Evolutionary conservation across 37 sponge, comb jelly and placozoan genomes (phyloP).

Genomic region (Aplysina aerophoba): DNA sequence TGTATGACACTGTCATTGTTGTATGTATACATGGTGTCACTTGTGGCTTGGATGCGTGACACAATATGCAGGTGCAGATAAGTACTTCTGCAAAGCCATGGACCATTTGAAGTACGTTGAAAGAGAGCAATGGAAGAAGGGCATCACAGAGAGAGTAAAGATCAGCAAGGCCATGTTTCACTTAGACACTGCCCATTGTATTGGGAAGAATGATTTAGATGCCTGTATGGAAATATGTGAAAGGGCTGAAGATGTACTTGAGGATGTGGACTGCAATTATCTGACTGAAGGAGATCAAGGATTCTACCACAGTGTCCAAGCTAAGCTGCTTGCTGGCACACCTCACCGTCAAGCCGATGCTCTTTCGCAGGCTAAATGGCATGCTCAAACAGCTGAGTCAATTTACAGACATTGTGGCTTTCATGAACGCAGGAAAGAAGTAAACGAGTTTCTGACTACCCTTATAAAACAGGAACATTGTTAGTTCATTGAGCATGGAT

Average conservation of each 20-base stretch:
- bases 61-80: conserved; percentile 9
- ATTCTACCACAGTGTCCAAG: conserved; percentile 26
- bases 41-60: no score
- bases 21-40: no score
- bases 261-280: conserved; percentile 28
- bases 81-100: conserved; percentile 40
- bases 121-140: conserved; percentile 23
- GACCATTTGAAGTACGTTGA: conserved; percentile 18
- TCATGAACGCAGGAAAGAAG: neutral
- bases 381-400: conserved; percentile 2
- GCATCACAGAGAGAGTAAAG: conserved; percentile 45
- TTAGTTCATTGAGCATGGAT: no score
- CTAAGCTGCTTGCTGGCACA: neutral
- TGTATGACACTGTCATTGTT: no score
- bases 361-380: neutral
- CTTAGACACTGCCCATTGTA: conserved; percentile 30
- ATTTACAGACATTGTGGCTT: conserved; percentile 3
- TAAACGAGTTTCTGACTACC: neutral
- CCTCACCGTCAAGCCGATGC: neutral
- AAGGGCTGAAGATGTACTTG: conserved; percentile 36
- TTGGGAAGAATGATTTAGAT: neutral
- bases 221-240: conserved; percentile 7
- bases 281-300: conserved; percentile 41
- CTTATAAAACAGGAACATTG: no score
- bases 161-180: conserved; percentile 57